Conservation (phyloP, 2,113 vertebrate species). For the Malurus elegans region DNA sequence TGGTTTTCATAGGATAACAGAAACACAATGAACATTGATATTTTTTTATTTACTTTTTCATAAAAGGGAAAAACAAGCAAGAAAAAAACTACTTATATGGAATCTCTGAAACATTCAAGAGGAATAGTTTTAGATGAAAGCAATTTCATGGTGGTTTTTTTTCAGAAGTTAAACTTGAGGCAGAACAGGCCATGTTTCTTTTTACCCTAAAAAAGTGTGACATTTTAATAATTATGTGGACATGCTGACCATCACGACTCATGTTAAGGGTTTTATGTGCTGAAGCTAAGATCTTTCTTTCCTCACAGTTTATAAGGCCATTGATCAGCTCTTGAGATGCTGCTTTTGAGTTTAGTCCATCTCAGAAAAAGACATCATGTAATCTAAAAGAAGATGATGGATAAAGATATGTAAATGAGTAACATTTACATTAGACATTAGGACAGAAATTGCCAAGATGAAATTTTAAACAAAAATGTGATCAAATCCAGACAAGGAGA, state of each 20-base stretch:
- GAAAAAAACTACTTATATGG: not conserved
- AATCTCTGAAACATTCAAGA: not conserved
- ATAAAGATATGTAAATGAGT: not conserved
- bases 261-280: not conserved
- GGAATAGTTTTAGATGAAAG: not conserved
- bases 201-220: not conserved
- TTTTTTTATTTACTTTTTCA: not conserved
- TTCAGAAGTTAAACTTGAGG: not conserved
- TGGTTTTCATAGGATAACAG: not conserved
- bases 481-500: not conserved
- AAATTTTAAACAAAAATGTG: not conserved
- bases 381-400: not conserved
- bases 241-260: not conserved
- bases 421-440: not conserved
- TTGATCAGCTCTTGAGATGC: not conserved
- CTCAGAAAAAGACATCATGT: not conserved
- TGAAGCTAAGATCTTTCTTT: not conserved
- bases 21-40: not conserved
- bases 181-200: not conserved
- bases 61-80: not conserved
- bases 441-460: not conserved
- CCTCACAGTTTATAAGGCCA: not conserved
- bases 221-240: not conserved
- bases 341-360: not conserved
- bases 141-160: rapidly evolving